Base-by-base conservation (phyloP, 2,797 vertebrate species). In the Vespertilio murinus region DNA sequence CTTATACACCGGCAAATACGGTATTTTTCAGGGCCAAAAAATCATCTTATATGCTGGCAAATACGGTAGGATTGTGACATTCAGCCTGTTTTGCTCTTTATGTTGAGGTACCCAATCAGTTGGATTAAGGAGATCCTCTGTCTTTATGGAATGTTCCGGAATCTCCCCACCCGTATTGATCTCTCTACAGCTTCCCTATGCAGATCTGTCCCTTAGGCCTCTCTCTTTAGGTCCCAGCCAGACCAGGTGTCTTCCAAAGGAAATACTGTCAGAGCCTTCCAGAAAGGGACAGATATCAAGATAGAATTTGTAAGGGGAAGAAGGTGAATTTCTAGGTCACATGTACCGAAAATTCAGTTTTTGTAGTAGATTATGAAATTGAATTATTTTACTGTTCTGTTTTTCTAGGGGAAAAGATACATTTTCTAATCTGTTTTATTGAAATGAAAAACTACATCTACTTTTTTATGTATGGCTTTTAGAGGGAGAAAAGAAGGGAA, bases 331-430 rank as follows among this genome's bases (percentile, higher is more conserved):
- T 83, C 35, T 87, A 73, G 12, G 12, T 89, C 5, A 35, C 13
- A 13, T 49, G 16, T 49, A 70, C 86, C 56, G 74, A 75, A 93
- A 84, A 90, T 81, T 81, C 10, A 45, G 6, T 33, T 92, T 84
- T 8, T 64, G n/a, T 81, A 30, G 25, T 56, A 93, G 54, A 40
- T 33, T 25, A 40, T 54, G 52, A 86, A 67, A 85, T 14, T 82
- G 30, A 88, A 65, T 90, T 96, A 47, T 0, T 75, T 0, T 75
- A n/a, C 18, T 69, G 2, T 59, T 90, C 38, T 88, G 17, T 69
- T 93, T 96, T 94, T 86, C 33, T 33, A 13, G 42, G 47, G 7
- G 14, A 30, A 90, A 82, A 93, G 59, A 28, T 74, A 69, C 30
- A 40, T 86, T 90, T 94, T 91, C 64, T 69, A 69, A 25, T 52